A percentile compares a stretch with the other conserved stretches of the same genome.
Conservation (phyloP, 37 sponge, comb jelly and placozoan species). For the Tethya wilhelma region DNA sequence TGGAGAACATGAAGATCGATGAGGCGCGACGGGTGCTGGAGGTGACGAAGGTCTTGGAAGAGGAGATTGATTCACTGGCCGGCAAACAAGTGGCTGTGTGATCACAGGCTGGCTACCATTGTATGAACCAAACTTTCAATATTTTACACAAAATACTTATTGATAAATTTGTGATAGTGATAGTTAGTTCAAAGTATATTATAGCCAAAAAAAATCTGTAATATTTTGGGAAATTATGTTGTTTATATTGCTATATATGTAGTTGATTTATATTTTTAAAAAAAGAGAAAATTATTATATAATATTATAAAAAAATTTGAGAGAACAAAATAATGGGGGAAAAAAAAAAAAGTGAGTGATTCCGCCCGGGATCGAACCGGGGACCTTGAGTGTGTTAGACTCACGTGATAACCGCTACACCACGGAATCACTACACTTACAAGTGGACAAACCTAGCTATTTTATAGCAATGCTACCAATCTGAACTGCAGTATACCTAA, state of each 20-base stretch:
- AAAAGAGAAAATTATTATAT: constrained; percentile 3
- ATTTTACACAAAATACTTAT: background rate
- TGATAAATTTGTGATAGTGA: too few relatives aligned
- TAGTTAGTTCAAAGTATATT: background rate
- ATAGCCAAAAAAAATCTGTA: background rate
- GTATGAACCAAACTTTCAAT: background rate
- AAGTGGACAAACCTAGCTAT: background rate
- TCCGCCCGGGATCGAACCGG: constrained; percentile 69
- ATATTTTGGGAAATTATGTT: background rate
- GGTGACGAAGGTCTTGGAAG: constrained; percentile 75
- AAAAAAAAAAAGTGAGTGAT: constrained; percentile 37
- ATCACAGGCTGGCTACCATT: background rate
- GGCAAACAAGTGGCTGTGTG: constrained; percentile 51
- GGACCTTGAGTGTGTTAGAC: constrained; percentile 75
- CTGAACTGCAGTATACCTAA: too few relatives aligned
- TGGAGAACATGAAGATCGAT: constrained; percentile 82
- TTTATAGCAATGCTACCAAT: background rate
- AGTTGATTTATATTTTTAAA: background rate
- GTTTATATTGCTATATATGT: background rate
- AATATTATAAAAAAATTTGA: background rate
- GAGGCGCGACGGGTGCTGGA: constrained; percentile 84
- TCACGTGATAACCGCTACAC: constrained; percentile 74
- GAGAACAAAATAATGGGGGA: background rate
- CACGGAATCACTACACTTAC: constrained; percentile 29
- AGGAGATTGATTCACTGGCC: constrained; percentile 67